Evolutionary conservation across 1,140 invertebrate species (phyloP).

Genomic region (Tetranychus urticae): DNA sequence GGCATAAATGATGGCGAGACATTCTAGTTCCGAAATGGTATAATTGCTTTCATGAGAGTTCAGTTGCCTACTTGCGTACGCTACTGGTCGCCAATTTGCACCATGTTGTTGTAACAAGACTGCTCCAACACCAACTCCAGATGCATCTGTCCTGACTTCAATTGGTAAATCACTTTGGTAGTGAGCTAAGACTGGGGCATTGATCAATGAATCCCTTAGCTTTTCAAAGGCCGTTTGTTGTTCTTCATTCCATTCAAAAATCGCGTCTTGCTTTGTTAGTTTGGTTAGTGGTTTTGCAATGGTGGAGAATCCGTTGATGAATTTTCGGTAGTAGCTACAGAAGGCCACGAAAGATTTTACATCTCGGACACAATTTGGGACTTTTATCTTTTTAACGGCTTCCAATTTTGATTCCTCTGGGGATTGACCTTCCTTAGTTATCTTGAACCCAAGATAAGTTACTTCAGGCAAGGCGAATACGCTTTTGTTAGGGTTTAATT

Average conservation of each 20-base stretch:
- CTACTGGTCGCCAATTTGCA: background rate
- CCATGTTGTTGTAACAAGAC: background rate
- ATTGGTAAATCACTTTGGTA: background rate
- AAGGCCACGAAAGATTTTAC: background rate
- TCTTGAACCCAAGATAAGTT: slow-evolving; percentile 8
- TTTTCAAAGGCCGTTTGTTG: background rate
- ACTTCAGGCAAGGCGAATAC: slow-evolving; percentile 1
- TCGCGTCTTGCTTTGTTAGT: slow-evolving; percentile 11
- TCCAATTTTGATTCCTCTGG: slow-evolving; percentile 4
- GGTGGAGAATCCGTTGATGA: slow-evolving; percentile 15
- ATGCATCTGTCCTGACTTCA: too few species aligned
- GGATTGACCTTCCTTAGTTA: slow-evolving; percentile 5
- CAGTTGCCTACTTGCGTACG: slow-evolving; percentile 11
- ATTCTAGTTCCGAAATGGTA: slow-evolving; percentile 22
- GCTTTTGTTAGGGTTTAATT: too few species aligned
- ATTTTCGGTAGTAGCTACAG: slow-evolving; percentile 12
- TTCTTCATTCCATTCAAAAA: slow-evolving; percentile 3
- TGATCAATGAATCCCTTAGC: background rate
- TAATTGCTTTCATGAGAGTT: too few species aligned
- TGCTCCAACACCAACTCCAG: too few species aligned
- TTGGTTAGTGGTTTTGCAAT: slow-evolving; percentile 17
- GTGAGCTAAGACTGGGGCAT: too few species aligned
- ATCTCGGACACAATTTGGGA: slow-evolving; percentile 4
- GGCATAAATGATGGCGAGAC: slow-evolving; percentile 20
- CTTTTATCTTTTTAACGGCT: slow-evolving; percentile 5